A percentile compares a stretch with the other conserved stretches of the same genome.
phyloP scores from a whole-genome alignment of 1,140 invertebrate species.

The Holcopasites calliopsidis region DNA sequence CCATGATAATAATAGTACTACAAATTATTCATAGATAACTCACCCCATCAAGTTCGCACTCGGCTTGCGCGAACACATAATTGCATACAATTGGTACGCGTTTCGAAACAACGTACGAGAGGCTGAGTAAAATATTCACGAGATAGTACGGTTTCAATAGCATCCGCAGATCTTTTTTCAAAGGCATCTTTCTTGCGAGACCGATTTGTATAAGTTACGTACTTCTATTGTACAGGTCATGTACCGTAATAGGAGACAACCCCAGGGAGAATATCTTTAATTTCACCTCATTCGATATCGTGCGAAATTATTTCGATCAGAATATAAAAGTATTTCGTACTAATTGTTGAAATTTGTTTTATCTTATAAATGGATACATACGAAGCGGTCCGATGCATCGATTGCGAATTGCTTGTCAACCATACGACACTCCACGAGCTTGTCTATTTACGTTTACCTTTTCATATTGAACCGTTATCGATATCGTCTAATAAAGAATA shows the following conservation, averaged over 20 bases:
- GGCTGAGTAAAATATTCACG: slow-evolving; percentile 90
- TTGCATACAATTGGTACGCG: slow-evolving; percentile 85
- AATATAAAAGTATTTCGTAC: background rate
- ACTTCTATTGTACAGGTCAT: background rate
- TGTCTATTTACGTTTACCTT: too few species aligned
- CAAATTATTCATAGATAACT: slow-evolving; percentile 53
- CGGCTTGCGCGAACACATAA: slow-evolving; percentile 84
- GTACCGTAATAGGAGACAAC: background rate
- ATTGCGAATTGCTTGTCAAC: slow-evolving; percentile 8
- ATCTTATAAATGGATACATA: background rate
- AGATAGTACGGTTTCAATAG: slow-evolving; percentile 93
- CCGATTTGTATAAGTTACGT: too few species aligned
- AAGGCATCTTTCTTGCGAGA: slow-evolving; percentile 82
- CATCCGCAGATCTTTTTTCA: slow-evolving; percentile 86
- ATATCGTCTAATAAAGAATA: background rate
- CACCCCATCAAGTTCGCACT: slow-evolving; percentile 91
- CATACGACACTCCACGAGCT: too few species aligned
- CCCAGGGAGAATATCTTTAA: background rate
- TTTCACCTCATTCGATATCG: too few species aligned
- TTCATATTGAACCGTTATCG: background rate
- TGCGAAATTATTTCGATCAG: background rate
- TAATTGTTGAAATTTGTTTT: background rate
- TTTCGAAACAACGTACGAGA: slow-evolving; percentile 90
- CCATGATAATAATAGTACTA: background rate
- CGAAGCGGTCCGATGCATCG: background rate